These are phyloP conservation scores for Linurgus olivaceus DNA, from an alignment of 2,797 vertebrate genomes.

Conservation along the genomic window DNA sequence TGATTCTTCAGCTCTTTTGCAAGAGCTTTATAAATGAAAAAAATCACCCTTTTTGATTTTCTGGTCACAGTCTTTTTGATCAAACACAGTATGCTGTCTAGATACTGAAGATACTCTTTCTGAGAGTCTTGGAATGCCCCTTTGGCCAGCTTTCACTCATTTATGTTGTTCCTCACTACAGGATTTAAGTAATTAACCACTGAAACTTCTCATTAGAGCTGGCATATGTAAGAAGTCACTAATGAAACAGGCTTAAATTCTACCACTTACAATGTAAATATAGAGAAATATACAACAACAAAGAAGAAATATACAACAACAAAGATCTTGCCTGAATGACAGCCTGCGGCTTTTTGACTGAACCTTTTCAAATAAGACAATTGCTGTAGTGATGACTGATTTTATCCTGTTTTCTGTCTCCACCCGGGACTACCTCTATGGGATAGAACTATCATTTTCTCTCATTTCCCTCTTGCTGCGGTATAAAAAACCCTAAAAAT, in stretches of 20 bases:
- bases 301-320: not conserved
- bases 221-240: not conserved
- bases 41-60: not conserved
- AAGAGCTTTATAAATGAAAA: not conserved
- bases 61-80: not conserved
- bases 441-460: not conserved
- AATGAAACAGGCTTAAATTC: not conserved
- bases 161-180: not conserved
- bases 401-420: not conserved
- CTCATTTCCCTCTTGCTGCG: not conserved
- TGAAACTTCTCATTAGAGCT: not conserved
- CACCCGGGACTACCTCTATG: not conserved
- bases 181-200: not conserved
- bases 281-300: not conserved
- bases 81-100: not conserved
- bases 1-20: not conserved
- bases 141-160: not conserved
- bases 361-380: not conserved
- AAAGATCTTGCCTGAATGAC: not conserved
- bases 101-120: not conserved
- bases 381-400: not conserved
- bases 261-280: not conserved
- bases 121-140: not conserved
- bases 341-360: not conserved
- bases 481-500: not conserved